A percentile compares a stretch with the other conserved stretches of the same genome.
Evolutionary conservation across 2,888 invertebrate genomes (phyloP).

Genomic region (Drosophila antonietae): DNA sequence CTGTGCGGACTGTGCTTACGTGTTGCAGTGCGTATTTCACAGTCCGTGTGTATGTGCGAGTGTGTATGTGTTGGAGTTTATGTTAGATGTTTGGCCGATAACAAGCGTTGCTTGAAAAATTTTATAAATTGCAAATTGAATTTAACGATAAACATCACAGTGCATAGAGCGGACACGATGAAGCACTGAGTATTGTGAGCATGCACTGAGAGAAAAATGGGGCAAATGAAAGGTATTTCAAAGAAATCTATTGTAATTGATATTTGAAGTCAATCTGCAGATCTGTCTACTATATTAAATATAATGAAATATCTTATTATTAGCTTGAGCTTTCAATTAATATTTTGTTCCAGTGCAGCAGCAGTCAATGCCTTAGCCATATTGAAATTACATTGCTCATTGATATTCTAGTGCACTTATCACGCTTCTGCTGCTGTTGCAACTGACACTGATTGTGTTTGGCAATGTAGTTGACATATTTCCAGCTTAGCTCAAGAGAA

Average conservation of each 20-base stretch:
- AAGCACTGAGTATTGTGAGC: conserved; percentile 9
- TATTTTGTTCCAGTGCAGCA: conserved; percentile 23
- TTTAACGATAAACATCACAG: conserved; percentile 73
- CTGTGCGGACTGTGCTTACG: conserved; percentile 17
- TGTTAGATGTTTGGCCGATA: conserved; percentile 34
- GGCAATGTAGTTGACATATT: conserved; percentile 18
- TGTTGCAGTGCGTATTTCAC: conserved; percentile 4
- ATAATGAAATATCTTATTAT: too few relatives aligned
- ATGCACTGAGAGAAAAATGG: conserved; percentile 20
- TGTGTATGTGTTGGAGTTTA: background rate
- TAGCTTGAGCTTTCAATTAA: too few relatives aligned
- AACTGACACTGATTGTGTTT: conserved; percentile 61
- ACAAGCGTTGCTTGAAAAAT: conserved; percentile 65
- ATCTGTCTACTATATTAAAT: too few relatives aligned
- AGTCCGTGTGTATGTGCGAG: conserved; percentile 6
- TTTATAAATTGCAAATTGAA: conserved; percentile 79
- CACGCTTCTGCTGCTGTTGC: conserved; percentile 23
- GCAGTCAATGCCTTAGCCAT: background rate
- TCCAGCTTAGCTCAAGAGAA: background rate
- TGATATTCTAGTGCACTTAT: conserved; percentile 47
- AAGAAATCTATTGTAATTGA: too few relatives aligned
- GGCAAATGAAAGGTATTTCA: too few relatives aligned
- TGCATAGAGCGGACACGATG: conserved; percentile 13
- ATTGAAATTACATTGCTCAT: conserved; percentile 45
- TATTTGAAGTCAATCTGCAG: too few relatives aligned